A percentile compares a stretch with the other conserved stretches of the same genome.
These are phyloP conservation scores for Seriola quinqueradiata DNA, from an alignment of 2,113 vertebrate species.

Conservation along the genomic window DNA sequence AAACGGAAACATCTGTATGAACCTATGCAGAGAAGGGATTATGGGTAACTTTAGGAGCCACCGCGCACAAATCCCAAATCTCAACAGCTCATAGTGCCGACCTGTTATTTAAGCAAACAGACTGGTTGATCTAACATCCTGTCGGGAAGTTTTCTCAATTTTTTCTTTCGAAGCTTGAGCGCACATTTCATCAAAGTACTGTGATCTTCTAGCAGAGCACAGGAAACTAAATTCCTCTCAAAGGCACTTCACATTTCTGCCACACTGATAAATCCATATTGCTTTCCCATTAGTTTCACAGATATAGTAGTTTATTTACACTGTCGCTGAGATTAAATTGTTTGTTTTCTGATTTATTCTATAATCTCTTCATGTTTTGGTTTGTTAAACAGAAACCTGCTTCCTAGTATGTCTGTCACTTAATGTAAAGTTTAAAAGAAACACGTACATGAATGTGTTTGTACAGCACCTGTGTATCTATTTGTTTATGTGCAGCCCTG, in stretches of 20 bases:
- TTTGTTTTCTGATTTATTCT: conserved; percentile 2
- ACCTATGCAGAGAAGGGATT: background rate
- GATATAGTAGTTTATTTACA: background rate
- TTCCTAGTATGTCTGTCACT: too few species aligned
- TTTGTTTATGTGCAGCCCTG: background rate
- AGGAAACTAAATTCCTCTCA: background rate
- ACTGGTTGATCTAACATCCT: too few species aligned
- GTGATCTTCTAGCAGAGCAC: background rate
- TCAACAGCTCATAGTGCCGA: too few species aligned
- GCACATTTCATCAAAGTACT: background rate
- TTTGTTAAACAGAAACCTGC: background rate
- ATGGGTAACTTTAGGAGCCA: background rate
- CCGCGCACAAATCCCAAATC: too few species aligned
- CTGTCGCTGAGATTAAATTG: background rate
- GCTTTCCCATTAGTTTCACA: background rate
- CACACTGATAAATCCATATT: background rate
- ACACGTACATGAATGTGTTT: background rate
- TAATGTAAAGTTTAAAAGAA: too few species aligned
- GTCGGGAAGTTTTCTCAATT: too few species aligned
- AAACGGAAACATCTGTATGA: background rate
- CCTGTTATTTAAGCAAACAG: too few species aligned
- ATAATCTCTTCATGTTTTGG: background rate
- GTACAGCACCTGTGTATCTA: background rate
- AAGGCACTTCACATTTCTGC: background rate
- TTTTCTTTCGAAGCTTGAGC: background rate